These are phyloP conservation scores for Masticophis lateralis DNA, from an alignment of 2,797 vertebrate genomes.

Conservation along the genomic window DNA sequence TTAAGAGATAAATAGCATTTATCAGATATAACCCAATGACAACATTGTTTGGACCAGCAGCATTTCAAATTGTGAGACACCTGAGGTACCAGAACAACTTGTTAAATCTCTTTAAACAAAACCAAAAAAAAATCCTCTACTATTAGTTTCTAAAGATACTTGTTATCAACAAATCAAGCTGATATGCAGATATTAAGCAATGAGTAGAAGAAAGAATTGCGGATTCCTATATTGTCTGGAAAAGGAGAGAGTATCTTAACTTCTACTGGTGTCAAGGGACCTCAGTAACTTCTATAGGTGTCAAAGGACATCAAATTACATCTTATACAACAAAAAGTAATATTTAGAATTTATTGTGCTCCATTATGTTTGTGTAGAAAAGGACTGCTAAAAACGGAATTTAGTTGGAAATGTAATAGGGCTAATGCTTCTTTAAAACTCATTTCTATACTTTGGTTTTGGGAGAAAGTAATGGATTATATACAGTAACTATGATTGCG, in stretches of 20 bases:
- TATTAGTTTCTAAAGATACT: neutral
- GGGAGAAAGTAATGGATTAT: neutral
- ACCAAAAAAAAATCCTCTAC: neutral
- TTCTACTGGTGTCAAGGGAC: neutral
- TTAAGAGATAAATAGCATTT: neutral
- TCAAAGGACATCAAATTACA: neutral
- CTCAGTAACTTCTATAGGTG: neutral
- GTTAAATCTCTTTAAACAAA: neutral
- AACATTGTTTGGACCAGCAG: neutral
- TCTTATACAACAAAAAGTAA: neutral
- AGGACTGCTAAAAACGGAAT: neutral
- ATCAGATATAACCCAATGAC: neutral
- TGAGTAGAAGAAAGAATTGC: neutral
- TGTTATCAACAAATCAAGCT: neutral
- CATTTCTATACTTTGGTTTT: neutral
- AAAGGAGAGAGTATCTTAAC: neutral
- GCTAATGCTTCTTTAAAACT: neutral
- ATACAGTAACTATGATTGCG: neutral
- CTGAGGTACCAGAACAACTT: neutral
- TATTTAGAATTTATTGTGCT: neutral
- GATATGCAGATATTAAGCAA: neutral
- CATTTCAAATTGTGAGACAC: neutral
- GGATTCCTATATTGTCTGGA: neutral
- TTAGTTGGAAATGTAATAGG: neutral
- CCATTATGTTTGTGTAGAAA: neutral